Evolutionary conservation across 2,888 invertebrate species (phyloP).

Genomic region (Drosophila mercatorum): DNA sequence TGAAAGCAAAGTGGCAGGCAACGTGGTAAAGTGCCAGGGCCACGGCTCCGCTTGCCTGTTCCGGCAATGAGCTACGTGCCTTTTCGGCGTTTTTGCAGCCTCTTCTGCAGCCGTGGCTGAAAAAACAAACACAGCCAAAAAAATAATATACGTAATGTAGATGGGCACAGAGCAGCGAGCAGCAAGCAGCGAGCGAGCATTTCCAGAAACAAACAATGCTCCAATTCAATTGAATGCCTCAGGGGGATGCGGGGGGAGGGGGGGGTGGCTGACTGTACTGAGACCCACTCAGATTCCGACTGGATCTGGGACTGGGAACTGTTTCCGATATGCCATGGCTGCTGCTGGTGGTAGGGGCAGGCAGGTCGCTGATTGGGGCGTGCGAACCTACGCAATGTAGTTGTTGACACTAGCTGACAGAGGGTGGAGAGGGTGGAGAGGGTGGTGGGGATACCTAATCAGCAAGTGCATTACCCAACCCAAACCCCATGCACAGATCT

Average conservation of each 20-base stretch:
- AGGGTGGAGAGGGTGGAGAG: background rate
- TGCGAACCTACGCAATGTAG: constrained; percentile 34
- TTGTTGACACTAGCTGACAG: constrained; percentile 18
- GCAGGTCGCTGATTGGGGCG: constrained; percentile 9
- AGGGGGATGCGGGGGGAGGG: background rate
- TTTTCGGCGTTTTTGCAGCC: constrained; percentile 76
- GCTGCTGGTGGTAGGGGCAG: background rate
- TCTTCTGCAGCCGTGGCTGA: constrained; percentile 46
- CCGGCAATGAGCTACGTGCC: constrained; percentile 74
- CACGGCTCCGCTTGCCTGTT: constrained; percentile 59
- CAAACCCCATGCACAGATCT: background rate
- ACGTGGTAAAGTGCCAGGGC: constrained; percentile 73
- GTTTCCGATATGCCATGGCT: background rate
- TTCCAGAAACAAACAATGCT: constrained; percentile 51
- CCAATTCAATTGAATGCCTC: constrained; percentile 28
- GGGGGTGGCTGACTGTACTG: background rate
- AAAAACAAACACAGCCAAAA: constrained; percentile 62
- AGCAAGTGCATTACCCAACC: constrained; percentile 17
- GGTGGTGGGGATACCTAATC: constrained; percentile 34
- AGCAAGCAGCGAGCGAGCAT: constrained; percentile 11
- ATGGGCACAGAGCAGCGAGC: constrained; percentile 18
- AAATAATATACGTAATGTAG: constrained; percentile 61
- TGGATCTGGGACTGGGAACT: background rate
- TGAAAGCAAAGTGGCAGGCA: constrained; percentile 73
- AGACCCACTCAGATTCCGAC: background rate